Evolutionary conservation across 2,888 invertebrate genomes (phyloP), one percentile per base, ranked within the genome.

Genomic region (Saturnia japonica): DNA sequence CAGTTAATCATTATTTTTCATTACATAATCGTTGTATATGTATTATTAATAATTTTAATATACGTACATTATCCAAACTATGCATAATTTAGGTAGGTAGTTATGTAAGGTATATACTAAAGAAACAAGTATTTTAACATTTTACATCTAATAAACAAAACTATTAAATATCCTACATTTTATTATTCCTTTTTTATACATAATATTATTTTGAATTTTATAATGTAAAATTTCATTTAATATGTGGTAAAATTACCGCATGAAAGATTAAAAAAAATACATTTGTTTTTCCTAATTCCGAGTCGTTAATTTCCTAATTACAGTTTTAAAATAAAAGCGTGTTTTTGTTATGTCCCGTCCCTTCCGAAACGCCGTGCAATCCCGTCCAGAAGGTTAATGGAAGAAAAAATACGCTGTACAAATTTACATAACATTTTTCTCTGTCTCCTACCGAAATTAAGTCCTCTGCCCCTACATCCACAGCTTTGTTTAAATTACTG

Each of bases 371-470:
- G 75, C 75, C 73, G 76, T 81, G 82, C 82, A 85, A 84, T 86
- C 86, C 85, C 81, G 84, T 78, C 83, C 84, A 87, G 85, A 85
- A 91, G 90, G 89, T 90, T 93, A 93, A 93, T 93, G 90, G 91
- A 88, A 91, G 89, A 91, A 92, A 91, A 91, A 94, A 92, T 90
- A 92, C 89, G 86, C 83, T 91, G 92, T 93, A 92, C 91, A 91
- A 94, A 93, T 94, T 94, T 94, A 88, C 93, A 93, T 93, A 91
- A 88, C 90, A 90, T 91, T 93, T 93, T 91, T 91, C 87, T 85
- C 87, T 87, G 87, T 87, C 88, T 90, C 80, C 80, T 78, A 80
- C 88, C 87, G 80, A 92, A 92, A 92, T 93, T 91, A 91, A 91
- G 91, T 88, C 86, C 82, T 86, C 83, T 80, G 84, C 82, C 85